Evolutionary conservation across 2,888 invertebrate genomes (phyloP), one percentile per base, ranked within the genome.

Genomic region (Drosophila paranaensis): DNA sequence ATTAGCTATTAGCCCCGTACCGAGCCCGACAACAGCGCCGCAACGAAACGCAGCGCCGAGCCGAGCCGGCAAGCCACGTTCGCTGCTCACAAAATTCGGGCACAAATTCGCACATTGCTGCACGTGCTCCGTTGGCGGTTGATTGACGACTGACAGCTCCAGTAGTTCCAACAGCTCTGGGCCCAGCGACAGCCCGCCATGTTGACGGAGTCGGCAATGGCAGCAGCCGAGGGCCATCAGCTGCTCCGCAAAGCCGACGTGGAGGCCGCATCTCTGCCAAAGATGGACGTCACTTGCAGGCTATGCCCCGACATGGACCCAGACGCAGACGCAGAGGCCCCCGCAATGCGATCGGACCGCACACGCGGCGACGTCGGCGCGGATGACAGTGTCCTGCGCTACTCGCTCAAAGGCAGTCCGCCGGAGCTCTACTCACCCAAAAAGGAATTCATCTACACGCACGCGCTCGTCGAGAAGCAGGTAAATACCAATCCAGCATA

Each of bases 391-490:
- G 61, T 53, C 3, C 68, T 82, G 75, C 82, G 86, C 5, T 88
- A 91, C 37, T 91, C 91, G 27, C 88, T 77, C 75, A 91, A 92
- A 86, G 91, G 91, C 35, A 74, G 71, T 71, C 88, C 92, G 79
- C 92, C 92, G 42, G 91, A 90, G 60, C 70, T 88, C 48, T 91
- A 90, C 77, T 90, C 92, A 27, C 76, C 85, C 54, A 84, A 84
- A 61, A 89, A 91, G 88, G 91, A 91, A 73, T 91, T 90, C 67
- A 88, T 90, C 70, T 88, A 87, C 65, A 73, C 83, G 61, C 80
- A 84, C 10, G 83, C 89, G 46, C 77, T 91, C 78, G 88, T 92
- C 62, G 82, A 89, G 61, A 90, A 88, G 73, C 85, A 90, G 91
- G 91, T 91, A 90, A 82, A 71, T 60, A 20, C 14, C 33, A 10